These are phyloP conservation scores for Butastur rufipennis DNA, from an alignment of 2,113 vertebrate species.

Conservation along the genomic window DNA sequence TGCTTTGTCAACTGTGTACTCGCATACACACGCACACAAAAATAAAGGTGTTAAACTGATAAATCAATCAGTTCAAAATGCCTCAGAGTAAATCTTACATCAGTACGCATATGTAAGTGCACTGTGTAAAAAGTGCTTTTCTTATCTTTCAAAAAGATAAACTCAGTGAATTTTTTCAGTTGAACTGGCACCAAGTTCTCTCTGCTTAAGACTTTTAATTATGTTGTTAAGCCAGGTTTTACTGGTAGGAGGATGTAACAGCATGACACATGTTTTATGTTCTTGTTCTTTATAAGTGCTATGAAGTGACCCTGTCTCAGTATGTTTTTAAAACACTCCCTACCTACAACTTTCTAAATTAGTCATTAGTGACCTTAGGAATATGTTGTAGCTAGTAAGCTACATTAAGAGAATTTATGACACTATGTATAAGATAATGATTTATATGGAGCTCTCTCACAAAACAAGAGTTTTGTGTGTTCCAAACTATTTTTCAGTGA, in stretches of 20 bases:
- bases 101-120: not conserved
- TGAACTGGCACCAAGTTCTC: not conserved
- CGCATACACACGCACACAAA: not conserved
- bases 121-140: not conserved
- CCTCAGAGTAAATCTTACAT: not conserved
- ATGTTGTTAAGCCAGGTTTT: not conserved
- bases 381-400: not conserved
- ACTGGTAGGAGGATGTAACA: not conserved
- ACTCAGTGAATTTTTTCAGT: not conserved
- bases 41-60: not conserved
- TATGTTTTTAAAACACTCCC: not conserved
- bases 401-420: not conserved
- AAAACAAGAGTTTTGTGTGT: not conserved
- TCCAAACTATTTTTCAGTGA: constrained; percentile 5
- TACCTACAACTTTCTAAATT: not conserved
- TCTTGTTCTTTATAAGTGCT: not conserved
- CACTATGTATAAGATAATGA: not conserved
- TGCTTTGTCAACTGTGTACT: not conserved
- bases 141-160: not conserved
- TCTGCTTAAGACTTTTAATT: not conserved
- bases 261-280: not conserved
- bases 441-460: not conserved
- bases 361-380: not conserved
- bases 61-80: not conserved
- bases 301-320: not conserved